Conservation (phyloP, 2,113 vertebrate species). For the Nematolebias whitei region DNA sequence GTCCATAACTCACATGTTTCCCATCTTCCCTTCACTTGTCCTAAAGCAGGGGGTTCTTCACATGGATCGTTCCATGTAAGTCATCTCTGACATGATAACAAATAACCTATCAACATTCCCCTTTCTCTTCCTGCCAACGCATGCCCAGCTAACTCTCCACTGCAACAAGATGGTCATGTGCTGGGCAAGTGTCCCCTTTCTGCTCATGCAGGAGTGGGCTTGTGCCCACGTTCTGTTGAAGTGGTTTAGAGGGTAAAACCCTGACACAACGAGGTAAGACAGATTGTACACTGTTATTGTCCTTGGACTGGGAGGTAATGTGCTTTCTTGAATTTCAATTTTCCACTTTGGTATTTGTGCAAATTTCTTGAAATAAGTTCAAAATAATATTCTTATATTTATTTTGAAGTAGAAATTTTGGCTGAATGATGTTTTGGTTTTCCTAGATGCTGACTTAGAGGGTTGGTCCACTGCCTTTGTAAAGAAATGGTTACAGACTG, state of each 20-base stretch:
- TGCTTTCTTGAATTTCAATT: constrained; percentile 14
- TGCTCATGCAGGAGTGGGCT: constrained; percentile 42
- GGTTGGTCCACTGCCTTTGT: constrained; percentile 78
- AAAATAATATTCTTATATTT: neutral
- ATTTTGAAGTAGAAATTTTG: neutral
- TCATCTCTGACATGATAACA: constrained; percentile 77
- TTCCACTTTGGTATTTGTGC: neutral
- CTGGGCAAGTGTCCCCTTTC: constrained; percentile 55
- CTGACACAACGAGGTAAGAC: constrained; percentile 65
- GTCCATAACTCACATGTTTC: constrained; percentile 79
- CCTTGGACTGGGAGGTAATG: constrained; percentile 56
- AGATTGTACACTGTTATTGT: constrained; percentile 26
- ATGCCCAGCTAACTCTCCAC: constrained; percentile 75
- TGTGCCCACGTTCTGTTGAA: constrained; percentile 54
- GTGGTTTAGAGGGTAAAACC: constrained; percentile 55
- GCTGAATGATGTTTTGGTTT: constrained; percentile 29
- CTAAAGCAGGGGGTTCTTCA: constrained; percentile 94
- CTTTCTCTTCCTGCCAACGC: constrained; percentile 57
- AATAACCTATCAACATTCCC: constrained; percentile 63
- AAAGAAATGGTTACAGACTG: constrained; percentile 80
- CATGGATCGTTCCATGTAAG: constrained; percentile 98
- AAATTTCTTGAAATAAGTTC: constrained; percentile 1
- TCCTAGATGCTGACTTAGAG: constrained; percentile 73
- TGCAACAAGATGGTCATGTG: constrained; percentile 77
- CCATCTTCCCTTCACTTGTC: constrained; percentile 87